Base-by-base conservation (phyloP, 2,797 vertebrate genomes). In the Onychomys arenicola region DNA sequence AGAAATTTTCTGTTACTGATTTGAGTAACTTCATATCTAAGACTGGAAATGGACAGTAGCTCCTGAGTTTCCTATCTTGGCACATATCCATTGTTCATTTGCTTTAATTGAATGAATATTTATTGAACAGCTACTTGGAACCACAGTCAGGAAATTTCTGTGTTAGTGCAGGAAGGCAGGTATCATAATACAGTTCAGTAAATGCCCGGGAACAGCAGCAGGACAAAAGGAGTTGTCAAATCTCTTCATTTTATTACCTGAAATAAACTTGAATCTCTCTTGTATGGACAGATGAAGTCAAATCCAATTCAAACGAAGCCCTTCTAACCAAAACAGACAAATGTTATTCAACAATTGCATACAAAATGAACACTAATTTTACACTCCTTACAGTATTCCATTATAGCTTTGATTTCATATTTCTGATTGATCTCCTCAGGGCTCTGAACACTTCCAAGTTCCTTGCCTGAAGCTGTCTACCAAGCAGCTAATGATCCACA, bases 201-300 rank as follows among this genome's bases (percentile, higher is more conserved):
- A 59, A 63, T 81, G 17, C 67, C 59, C 43, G 57, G 78, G n/a
- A 78, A 76, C 19, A 55, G 29, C 67, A 32, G 3, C 61, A 59
- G 12, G 25, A 90, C 52, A 84, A 75, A 91, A 82, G 67, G 49
- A 82, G 25, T 55, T 93, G 40, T 75, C 29, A 46, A 49, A 90
- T 12, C 11, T 96, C 65, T 94, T 96, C 84, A 96, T 95, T 97
- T 96, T 95, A 55, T 95, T 90, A n/a, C 57, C 52, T 94, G 76
- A 96, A 93, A 90, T 67, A 96, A 89, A 91, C 40, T 77, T 85
- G 61, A 94, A 86, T 91, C 55, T 95, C 7, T 78, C 57, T 63
- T 40, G n/a, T 81, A 61, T 81, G 87, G 78, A 91, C 69, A 59
- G 25, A 8, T 73, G 75, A 97, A 94, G 81, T 89, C 52, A 97